Base-by-base conservation (phyloP, 2,888 invertebrate species). In the Pimpla rufipes region DNA sequence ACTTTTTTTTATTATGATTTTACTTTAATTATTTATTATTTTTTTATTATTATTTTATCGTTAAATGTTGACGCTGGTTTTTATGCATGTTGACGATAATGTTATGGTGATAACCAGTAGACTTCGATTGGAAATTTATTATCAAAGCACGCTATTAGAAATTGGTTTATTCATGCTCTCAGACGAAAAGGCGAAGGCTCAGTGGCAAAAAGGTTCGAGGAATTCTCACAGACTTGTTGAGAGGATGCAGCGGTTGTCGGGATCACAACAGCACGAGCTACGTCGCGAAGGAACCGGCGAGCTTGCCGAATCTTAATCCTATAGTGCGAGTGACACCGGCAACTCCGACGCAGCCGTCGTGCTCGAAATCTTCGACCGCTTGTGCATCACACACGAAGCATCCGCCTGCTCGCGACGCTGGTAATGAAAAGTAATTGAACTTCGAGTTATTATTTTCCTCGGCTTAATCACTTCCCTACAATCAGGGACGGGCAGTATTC, bases 221-320 rank as follows among this genome's bases (percentile, higher is more conserved):
- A 5, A 87, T 92, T 35, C 84, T 93, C 37, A 87, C 91, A 85
- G 92, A 93, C 74, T 85, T 93, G 66, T 74, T 93, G 45, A 90
- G 88, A 83, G 90, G 92, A 21, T 93, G 92, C 40, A 89, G 92
- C 59, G 92, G 91, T 79, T 90, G 90, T 82, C 88, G 88, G 67
- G 88, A 85, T 57, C 55, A 88, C 10, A 89, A 81, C 71, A 55
- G 81, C 66, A 66, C 84, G 21, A 85, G 83, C 66, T 68, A 55
- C n/a, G 66, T 74, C 0, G 40, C 75, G 11, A 75, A 59, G 50
- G 79, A 16, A 75, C 18, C 62, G 21, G 21, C 55, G 37, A 77
- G 55, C 45, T 77, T 67, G 29, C 83, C 52, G 47, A 85, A 74
- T 68, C 10, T 35, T 37, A 23, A 76, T 70, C 86, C 88, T 7